Conservation (phyloP, 1,140 invertebrate genomes). For the Drosophila arawakana region DNA sequence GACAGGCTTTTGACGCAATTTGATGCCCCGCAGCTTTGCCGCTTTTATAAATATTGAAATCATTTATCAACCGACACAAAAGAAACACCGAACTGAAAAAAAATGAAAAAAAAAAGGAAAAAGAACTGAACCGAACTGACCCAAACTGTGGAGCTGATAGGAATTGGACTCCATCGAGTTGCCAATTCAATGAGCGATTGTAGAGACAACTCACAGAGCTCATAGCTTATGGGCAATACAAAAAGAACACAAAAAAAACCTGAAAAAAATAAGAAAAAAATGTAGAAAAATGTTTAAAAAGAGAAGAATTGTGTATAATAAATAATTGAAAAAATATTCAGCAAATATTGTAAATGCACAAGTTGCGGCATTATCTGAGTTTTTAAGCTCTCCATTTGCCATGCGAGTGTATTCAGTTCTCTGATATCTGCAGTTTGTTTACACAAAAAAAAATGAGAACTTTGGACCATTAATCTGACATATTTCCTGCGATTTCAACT, state of each 20-base stretch:
- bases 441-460: slow-evolving; percentile 5
- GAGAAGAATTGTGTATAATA: slow-evolving; percentile 17
- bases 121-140: slow-evolving; percentile 8
- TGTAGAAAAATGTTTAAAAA: neutral
- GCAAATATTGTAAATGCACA: slow-evolving; percentile 48
- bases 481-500: slow-evolving; percentile 17
- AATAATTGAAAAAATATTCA: slow-evolving; percentile 64
- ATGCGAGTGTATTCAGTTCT: neutral
- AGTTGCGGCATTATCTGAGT: slow-evolving; percentile 60
- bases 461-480: slow-evolving; percentile 30
- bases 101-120: slow-evolving; percentile 1
- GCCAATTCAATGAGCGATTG: slow-evolving; percentile 67
- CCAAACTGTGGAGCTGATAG: slow-evolving; percentile 9
- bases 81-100: slow-evolving; percentile 35
- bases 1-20: slow-evolving; percentile 77
- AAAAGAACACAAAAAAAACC: slow-evolving; percentile 2
- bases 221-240: slow-evolving; percentile 32
- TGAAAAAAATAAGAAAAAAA: slow-evolving; percentile 28
- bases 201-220: slow-evolving; percentile 28
- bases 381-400: slow-evolving; percentile 31
- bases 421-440: slow-evolving; percentile 10
- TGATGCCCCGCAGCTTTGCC: slow-evolving; percentile 68
- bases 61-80: slow-evolving; percentile 70
- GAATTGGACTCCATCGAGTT: slow-evolving; percentile 17
- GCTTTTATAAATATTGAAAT: slow-evolving; percentile 70